These are phyloP conservation scores for Catagonus wagneri DNA, from an alignment of 2,113 vertebrate species.

Conservation along the genomic window DNA sequence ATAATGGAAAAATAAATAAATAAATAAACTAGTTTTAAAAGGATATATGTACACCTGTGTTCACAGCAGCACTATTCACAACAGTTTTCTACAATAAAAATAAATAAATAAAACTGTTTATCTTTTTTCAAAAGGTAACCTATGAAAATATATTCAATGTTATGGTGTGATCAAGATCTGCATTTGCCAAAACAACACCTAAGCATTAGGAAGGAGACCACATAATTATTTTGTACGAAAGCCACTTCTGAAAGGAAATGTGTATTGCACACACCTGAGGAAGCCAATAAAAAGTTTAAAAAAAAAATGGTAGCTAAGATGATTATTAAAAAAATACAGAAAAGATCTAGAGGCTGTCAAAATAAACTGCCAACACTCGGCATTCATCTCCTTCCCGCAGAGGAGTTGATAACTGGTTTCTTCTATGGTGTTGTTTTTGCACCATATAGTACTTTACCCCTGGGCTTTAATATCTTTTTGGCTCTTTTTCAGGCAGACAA, in stretches of 20 bases:
- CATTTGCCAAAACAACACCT: neutral
- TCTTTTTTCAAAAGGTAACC: neutral
- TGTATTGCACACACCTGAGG: neutral
- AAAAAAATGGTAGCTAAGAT: neutral
- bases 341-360: conserved; percentile 39
- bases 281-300: neutral
- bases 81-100: neutral
- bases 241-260: neutral
- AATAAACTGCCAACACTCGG: neutral
- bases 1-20: too few relatives aligned
- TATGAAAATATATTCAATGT: neutral
- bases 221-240: neutral
- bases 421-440: neutral
- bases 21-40: too few relatives aligned
- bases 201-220: neutral
- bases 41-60: neutral
- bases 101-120: neutral
- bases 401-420: neutral
- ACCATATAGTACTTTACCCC: neutral
- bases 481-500: neutral
- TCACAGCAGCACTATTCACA: neutral
- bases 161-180: neutral
- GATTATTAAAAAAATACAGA: neutral
- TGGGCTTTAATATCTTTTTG: neutral
- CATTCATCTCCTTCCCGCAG: conserved; percentile 6